Percentiles rank a stretch among this genome's conserved stretches.
phyloP scores from a whole-genome alignment of 1,140 invertebrate species.

The Tetramorium parvispinum region DNA sequence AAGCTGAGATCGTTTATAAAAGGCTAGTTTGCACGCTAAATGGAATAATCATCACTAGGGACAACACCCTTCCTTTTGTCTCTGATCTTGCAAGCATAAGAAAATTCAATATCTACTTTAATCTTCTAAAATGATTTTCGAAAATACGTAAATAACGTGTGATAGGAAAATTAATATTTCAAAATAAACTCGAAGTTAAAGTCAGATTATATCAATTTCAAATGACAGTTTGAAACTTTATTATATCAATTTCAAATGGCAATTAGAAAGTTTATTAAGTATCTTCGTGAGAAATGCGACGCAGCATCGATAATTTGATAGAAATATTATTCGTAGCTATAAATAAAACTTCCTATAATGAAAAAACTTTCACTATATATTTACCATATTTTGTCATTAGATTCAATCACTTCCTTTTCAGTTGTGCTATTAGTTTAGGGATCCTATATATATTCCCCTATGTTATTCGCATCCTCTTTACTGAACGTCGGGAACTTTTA shows the following conservation, averaged over 20 bases:
- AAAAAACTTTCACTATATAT: neutral
- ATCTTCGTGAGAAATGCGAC: neutral
- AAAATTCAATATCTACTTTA: neutral
- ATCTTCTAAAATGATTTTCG: neutral
- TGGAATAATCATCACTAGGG: neutral
- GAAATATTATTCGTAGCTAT: neutral
- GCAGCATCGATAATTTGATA: neutral
- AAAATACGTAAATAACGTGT: neutral
- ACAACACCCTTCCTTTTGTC: neutral
- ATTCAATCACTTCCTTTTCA: neutral
- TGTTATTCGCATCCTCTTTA: neutral
- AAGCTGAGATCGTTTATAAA: neutral
- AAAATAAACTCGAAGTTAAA: neutral
- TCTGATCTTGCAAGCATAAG: neutral
- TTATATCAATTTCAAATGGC: neutral
- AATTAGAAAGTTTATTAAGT: neutral
- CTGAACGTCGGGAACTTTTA: neutral
- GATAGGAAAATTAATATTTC: neutral
- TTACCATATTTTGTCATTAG: neutral
- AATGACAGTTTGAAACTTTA: neutral
- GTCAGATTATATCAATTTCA: neutral
- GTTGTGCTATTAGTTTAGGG: neutral
- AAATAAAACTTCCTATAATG: neutral
- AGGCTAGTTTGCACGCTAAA: slow-evolving; percentile 27
- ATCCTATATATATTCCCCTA: neutral